Evolutionary conservation across 2,888 invertebrate genomes (phyloP).

Genomic region (Pterobdella sp.): DNA sequence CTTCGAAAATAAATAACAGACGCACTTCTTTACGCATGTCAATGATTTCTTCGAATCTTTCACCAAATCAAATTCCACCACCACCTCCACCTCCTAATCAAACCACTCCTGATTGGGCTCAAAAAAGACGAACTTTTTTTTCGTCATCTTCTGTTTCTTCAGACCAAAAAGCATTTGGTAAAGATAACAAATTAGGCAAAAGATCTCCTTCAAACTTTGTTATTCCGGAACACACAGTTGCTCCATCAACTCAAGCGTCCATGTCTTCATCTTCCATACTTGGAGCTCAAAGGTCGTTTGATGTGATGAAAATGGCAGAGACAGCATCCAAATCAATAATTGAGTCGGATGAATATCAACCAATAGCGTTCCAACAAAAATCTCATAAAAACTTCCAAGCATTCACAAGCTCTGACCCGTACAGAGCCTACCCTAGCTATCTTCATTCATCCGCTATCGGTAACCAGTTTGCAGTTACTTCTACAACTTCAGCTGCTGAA

Average conservation of each 20-base stretch:
- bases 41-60: constrained; percentile 1
- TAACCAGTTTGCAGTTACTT: neutral
- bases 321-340: neutral
- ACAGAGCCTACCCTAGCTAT: constrained; percentile 23
- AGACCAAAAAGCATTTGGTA: neutral
- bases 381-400: neutral
- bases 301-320: constrained; percentile 14
- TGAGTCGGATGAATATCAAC: constrained; percentile 8
- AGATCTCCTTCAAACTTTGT: constrained; percentile 22
- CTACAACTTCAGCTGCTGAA: neutral
- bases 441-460: constrained; percentile 3
- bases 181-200: neutral
- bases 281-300: constrained; percentile 5
- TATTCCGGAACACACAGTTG: constrained; percentile 15
- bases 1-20: neutral
- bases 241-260: neutral
- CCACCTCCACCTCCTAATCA: constrained; percentile 21
- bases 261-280: neutral
- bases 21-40: neutral
- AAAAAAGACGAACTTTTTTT: constrained; percentile 21
- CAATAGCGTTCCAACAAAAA: constrained; percentile 7
- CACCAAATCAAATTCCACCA: constrained; percentile 19
- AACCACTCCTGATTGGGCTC: constrained; percentile 22
- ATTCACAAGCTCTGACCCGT: neutral
- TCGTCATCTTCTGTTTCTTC: neutral